Evolutionary conservation across 2,888 invertebrate genomes (phyloP), one percentile per base, ranked within the genome.

Genomic region (Choristoneura rosaceana): DNA sequence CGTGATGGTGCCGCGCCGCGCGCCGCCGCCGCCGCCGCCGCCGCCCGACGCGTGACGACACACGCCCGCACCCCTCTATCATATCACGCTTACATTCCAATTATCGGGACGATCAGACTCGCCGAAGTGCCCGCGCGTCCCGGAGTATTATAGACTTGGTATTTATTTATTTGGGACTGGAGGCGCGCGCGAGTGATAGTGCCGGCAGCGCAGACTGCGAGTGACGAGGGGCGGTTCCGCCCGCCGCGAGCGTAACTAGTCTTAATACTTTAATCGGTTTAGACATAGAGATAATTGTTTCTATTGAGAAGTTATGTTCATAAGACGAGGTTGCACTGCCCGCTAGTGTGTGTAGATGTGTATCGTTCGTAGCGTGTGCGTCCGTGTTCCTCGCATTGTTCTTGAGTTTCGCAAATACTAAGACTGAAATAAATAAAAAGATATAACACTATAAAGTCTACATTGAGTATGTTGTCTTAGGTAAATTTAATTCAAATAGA

Each of bases 31-130:
- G 75, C 73, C 76, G 70, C 69, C 76, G 75, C 73, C 76, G 70
- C 69, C 76, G 65, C 84, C 84, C 83, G 84, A 82, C 84, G 83
- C 84, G 84, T 84, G 85, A 84, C 86, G 82, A 76, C 80, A 78
- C 80, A 80, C 79, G 80, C 76, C 78, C 76, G 75, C 80, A 79
- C 82, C 78, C 76, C 79, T 75, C 80, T 79, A 84, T 85, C 91
- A 88, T 87, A 89, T 89, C 93, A 90, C 93, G 92, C 92, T 92
- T 92, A 93, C 93, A 93, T 93, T 93, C 93, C 93, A 93, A 93
- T 91, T 89, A 86, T 84, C 91, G 92, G 91, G 92, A 88, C 91
- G 90, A 86, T 83, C 86, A 83, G 84, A 84, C 87, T 85, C 85
- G 89, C 86, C 87, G 85, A 82, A 81, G 84, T 79, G 86, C 86